Evolutionary conservation across 2,888 invertebrate genomes (phyloP).

Genomic region (Drosophila lutescens): DNA sequence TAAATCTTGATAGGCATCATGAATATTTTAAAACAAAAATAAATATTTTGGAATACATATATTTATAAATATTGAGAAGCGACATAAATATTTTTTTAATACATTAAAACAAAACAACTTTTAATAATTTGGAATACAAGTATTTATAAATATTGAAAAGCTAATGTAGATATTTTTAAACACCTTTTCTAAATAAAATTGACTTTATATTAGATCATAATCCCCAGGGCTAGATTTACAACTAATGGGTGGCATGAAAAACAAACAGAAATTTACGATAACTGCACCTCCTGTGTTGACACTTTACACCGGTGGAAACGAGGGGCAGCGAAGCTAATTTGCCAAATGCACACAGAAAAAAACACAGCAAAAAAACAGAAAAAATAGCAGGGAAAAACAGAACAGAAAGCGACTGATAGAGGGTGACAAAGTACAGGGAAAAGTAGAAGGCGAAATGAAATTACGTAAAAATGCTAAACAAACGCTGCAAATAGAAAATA

Average conservation of each 20-base stretch:
- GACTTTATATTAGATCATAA: not conserved
- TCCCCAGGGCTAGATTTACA: not conserved
- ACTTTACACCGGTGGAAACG: constrained; percentile 45
- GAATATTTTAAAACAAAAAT: no score
- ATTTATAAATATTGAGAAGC: no score
- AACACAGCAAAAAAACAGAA: not conserved
- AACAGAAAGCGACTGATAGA: constrained; percentile 2
- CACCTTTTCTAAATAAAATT: not conserved
- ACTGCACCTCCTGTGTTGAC: constrained; percentile 51
- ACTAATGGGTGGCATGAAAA: constrained; percentile 9
- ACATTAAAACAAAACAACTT: no score
- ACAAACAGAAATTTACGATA: constrained; percentile 28
- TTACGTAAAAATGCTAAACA: constrained; percentile 53
- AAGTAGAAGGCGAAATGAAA: constrained; percentile 38
- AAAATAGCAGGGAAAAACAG: not conserved
- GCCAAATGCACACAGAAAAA: constrained; percentile 49
- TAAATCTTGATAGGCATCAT: no score
- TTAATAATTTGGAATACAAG: no score
- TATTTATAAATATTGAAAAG: no score
- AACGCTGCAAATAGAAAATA: constrained; percentile 31
- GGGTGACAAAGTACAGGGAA: constrained; percentile 50
- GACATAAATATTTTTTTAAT: no score
- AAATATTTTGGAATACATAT: no score
- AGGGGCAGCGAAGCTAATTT: constrained; percentile 36
- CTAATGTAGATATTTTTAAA: no score